These are phyloP conservation scores for Cyphomyrus discorhynchus DNA, from an alignment of 2,113 vertebrate species.

Conservation along the genomic window DNA sequence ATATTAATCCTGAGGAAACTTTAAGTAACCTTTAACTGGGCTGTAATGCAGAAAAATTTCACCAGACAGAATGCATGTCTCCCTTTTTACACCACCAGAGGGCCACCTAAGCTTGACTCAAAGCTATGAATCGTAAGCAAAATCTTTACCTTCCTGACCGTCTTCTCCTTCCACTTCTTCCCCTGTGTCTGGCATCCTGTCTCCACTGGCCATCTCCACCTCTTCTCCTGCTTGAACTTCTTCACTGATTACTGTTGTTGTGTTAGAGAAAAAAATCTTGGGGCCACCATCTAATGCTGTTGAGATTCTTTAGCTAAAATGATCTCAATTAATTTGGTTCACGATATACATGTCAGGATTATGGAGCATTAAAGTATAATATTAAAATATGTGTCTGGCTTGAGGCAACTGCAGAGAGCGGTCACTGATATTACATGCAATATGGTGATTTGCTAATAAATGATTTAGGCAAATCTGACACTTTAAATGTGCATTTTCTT, in stretches of 20 bases:
- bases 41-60: not conserved
- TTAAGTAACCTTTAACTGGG: not conserved
- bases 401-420: not conserved
- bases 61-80: not conserved
- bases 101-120: not conserved
- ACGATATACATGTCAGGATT: not conserved
- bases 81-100: conserved; percentile 9
- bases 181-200: not conserved
- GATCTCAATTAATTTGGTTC: not conserved
- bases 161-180: not conserved
- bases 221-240: not conserved
- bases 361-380: not conserved
- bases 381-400: not conserved
- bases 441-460: not conserved
- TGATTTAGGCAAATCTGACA: not conserved
- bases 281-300: not conserved
- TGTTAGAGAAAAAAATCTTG: not conserved
- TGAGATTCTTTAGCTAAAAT: not conserved
- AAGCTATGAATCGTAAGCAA: not conserved
- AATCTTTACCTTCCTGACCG: not conserved
- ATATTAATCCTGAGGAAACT: not conserved
- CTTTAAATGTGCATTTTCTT: not conserved
- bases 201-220: not conserved
- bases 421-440: not conserved
- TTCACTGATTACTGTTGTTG: not conserved